A percentile compares a stretch with the other conserved stretches of the same genome.
phyloP scores from a whole-genome alignment of 2,888 invertebrate genomes.

The Nomada flava region DNA sequence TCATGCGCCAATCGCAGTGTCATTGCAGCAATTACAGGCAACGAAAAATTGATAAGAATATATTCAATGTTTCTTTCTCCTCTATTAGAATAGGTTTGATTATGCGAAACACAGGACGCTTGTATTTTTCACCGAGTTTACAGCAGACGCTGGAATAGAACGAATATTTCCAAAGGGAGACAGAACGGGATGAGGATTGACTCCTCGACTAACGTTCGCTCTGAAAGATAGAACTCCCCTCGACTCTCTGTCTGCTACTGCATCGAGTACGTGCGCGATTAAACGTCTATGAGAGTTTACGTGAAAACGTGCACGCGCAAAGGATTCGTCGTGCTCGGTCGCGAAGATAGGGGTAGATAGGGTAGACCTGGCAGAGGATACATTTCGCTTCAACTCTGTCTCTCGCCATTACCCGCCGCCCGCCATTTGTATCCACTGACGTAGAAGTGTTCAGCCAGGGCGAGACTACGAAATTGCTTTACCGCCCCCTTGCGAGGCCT shows the following conservation, averaged over 20 bases:
- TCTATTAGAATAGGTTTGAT: neutral
- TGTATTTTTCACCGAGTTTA: constrained; percentile 16
- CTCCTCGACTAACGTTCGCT: constrained; percentile 45
- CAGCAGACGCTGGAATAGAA: neutral
- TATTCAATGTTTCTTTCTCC: neutral
- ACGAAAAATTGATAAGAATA: neutral
- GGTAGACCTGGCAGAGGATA: constrained; percentile 24
- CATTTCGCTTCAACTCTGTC: constrained; percentile 48
- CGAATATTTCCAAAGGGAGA: constrained; percentile 15
- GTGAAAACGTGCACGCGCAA: constrained; percentile 55
- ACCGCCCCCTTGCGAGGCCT: constrained; percentile 67
- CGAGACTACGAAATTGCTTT: constrained; percentile 72
- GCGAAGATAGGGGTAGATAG: constrained; percentile 4
- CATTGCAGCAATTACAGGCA: too few species aligned
- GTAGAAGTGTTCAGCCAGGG: constrained; percentile 60
- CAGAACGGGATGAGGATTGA: constrained; percentile 41
- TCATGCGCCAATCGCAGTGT: too few species aligned
- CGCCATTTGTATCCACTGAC: constrained; percentile 64
- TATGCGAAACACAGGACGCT: neutral
- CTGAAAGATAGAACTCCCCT: constrained; percentile 20
- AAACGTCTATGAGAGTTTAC: constrained; percentile 51
- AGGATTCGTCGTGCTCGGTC: constrained; percentile 51
- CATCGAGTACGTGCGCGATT: constrained; percentile 35
- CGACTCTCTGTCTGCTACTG: constrained; percentile 10
- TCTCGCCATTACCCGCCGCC: constrained; percentile 64